Evolutionary conservation across 2,888 invertebrate species (phyloP).

Genomic region (Candidula unifasciata): DNA sequence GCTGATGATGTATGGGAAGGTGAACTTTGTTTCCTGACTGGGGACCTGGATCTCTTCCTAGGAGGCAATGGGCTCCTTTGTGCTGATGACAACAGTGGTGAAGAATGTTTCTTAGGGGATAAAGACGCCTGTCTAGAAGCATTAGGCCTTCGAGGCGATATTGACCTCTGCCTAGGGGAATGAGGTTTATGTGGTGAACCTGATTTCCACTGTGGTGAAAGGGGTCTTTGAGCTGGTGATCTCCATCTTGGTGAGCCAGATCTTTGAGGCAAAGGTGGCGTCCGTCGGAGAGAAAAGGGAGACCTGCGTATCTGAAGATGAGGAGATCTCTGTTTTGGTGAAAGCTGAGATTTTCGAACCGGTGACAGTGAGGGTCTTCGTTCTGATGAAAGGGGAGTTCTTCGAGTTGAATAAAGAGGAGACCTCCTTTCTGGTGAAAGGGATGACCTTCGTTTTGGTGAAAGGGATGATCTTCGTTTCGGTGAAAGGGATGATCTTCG

Average conservation of each 20-base stretch:
- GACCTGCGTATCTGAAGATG: conserved; percentile 6
- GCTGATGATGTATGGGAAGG: conserved; percentile 3
- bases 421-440: too few relatives aligned
- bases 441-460: too few relatives aligned
- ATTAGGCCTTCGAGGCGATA: conserved; percentile 27
- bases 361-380: conserved; percentile 11
- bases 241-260: conserved; percentile 36
- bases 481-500: neutral
- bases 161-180: conserved; percentile 25
- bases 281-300: conserved; percentile 24
- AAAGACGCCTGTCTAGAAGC: conserved; percentile 23
- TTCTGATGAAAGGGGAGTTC: conserved; percentile 1
- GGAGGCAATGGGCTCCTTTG: conserved; percentile 16
- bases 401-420: too few relatives aligned
- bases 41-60: conserved; percentile 24
- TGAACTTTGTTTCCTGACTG: neutral
- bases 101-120: conserved; percentile 11
- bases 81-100: conserved; percentile 36
- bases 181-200: neutral
- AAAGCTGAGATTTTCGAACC: conserved; percentile 16
- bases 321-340: conserved; percentile 25
- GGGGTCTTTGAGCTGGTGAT: conserved; percentile 24
- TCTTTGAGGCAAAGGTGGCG: conserved; percentile 3
- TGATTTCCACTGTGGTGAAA: conserved; percentile 37
- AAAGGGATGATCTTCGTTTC: conserved; percentile 24